A percentile compares a stretch with the other conserved stretches of the same genome.
phyloP scores from a whole-genome alignment of 2,113 vertebrate species.

The Channa argus region DNA sequence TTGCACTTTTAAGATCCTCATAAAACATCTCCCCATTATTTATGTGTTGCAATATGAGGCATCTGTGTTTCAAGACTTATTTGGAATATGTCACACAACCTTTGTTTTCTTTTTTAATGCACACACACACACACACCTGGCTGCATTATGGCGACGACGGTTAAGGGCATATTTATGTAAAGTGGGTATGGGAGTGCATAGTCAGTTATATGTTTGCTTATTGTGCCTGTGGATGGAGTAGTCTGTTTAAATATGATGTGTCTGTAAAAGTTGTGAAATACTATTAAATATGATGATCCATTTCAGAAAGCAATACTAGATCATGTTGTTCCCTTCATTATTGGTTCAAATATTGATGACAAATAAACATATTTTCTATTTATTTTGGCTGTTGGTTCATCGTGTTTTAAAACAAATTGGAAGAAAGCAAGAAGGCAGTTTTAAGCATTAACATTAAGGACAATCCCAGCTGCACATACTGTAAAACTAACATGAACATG shows the following conservation, averaged over 20 bases:
- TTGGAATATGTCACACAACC: slow-evolving; percentile 1
- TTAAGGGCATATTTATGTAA: slow-evolving; percentile 38
- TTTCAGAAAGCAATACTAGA: slow-evolving; percentile 64
- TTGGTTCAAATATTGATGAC: slow-evolving; percentile 72
- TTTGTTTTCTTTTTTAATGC: slow-evolving; percentile 5
- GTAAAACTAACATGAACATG: too few relatives aligned
- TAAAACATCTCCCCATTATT: slow-evolving; percentile 59
- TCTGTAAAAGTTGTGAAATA: slow-evolving; percentile 45
- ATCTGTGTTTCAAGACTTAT: slow-evolving; percentile 43
- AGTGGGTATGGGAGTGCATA: not conserved
- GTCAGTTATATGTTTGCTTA: slow-evolving; percentile 52
- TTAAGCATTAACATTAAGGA: too few relatives aligned
- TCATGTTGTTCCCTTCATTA: slow-evolving; percentile 49
- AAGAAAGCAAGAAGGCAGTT: too few relatives aligned
- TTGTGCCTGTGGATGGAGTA: slow-evolving; percentile 55
- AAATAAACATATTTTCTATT: slow-evolving; percentile 81
- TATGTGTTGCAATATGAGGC: slow-evolving; percentile 50
- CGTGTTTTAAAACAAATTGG: not conserved
- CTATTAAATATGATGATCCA: slow-evolving; percentile 51
- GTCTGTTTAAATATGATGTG: slow-evolving; percentile 36
- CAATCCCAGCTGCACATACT: too few relatives aligned
- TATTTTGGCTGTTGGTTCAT: slow-evolving; percentile 33
- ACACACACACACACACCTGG: slow-evolving; percentile 23
- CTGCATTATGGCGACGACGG: slow-evolving; percentile 6
- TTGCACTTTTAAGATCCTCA: slow-evolving; percentile 57